phyloP scores from a whole-genome alignment of 2,113 vertebrate species.

The Rhinolophus sinicus region DNA sequence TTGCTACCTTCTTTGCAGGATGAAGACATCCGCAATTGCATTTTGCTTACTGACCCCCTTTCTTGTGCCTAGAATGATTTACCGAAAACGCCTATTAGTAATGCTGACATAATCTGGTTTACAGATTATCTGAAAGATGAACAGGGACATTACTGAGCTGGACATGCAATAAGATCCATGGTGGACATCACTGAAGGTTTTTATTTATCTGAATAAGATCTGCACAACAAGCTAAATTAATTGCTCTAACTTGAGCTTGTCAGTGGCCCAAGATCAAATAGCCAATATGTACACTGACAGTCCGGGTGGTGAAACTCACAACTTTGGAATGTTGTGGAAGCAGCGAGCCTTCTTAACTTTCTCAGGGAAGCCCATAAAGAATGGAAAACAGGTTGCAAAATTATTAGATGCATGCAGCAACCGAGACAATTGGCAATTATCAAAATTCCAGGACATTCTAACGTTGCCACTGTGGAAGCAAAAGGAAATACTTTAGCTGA shows the following conservation, averaged over 20 bases:
- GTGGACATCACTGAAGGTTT: background rate
- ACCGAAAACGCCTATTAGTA: background rate
- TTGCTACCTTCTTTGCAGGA: background rate
- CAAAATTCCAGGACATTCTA: no score
- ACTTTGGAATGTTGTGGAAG: background rate
- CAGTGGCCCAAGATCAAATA: background rate
- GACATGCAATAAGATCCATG: background rate
- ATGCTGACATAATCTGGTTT: rapidly evolving
- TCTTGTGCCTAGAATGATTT: no score
- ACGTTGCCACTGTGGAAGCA: background rate
- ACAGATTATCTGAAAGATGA: background rate
- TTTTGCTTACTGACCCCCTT: background rate
- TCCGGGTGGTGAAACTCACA: background rate
- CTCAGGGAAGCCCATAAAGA: background rate
- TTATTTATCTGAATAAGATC: background rate
- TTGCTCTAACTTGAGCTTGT: background rate
- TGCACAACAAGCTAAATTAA: no score
- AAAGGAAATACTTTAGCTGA: background rate
- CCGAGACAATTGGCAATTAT: background rate
- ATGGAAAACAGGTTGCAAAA: background rate
- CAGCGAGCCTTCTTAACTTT: background rate
- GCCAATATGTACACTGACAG: background rate
- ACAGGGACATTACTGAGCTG: background rate
- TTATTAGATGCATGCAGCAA: background rate
- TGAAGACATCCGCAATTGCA: background rate